Base-by-base conservation (phyloP, 1,140 invertebrate species). In the Hypothenemus hampei region DNA sequence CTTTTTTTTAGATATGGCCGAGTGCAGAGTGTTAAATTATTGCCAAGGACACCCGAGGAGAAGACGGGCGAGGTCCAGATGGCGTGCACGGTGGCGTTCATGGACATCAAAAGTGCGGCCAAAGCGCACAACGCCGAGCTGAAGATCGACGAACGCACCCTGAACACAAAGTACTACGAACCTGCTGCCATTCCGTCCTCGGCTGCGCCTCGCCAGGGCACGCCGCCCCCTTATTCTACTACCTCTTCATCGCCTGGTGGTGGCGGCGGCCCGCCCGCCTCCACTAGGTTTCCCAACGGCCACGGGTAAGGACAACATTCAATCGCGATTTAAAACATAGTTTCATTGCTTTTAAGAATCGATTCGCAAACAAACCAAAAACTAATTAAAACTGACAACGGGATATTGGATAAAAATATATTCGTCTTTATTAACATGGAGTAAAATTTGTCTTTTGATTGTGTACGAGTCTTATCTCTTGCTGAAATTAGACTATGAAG, bases 81-180 rank as follows among this genome's bases (percentile, higher is more conserved):
- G 72, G 78, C 80, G 73, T 91, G 91, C 69, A 92, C 91, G 67
- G 90, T 95, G 72, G 90, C 91, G 69, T 95, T 95, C 80, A 93
- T 93, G 82, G 93, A 96, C 81, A 95, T 95, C 78, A 93, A 91
- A 76, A 93, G 91, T 65, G 92, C 93, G 66, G 83, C 89, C 64
- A 95, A 94, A 77, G 92, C 92, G 45, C 89, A 93, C 73, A 86
- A 86, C 72, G 83, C 83, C 62, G 91, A 94, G 69, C 89, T 93
- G 73, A 88, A 86, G 65, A 74, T 95, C 72, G 89, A 92, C 72
- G 86, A 92, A 65, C 77, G 86, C 66, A 81, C 83, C 58, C 81
- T 94, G 72, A 89, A 86, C 70, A 94, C 91, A 59, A 87, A 92
- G 70, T 96, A 95, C 78, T 93, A 94, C 78, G 91, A 94, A 73